Evolutionary conservation across 2,113 vertebrate species (phyloP).

Genomic region (Ceratotherium simum): DNA sequence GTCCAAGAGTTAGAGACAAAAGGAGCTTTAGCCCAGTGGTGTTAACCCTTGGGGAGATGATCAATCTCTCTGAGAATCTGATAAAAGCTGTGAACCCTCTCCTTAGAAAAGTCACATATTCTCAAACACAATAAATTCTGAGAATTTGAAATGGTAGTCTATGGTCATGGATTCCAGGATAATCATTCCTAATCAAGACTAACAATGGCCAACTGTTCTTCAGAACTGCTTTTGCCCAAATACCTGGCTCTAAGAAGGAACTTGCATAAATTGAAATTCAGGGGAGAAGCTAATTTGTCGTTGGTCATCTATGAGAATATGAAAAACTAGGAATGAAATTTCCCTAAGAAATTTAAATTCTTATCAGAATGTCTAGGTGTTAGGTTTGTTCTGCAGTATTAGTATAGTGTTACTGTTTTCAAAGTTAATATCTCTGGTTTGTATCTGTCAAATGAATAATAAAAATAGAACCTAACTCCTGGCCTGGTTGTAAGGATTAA

Average conservation of each 20-base stretch:
- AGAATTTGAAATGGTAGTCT: neutral
- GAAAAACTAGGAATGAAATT: neutral
- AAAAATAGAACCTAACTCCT: neutral
- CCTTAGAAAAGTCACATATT: neutral
- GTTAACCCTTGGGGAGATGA: neutral
- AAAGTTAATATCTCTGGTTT: neutral
- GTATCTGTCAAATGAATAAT: neutral
- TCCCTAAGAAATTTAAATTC: neutral
- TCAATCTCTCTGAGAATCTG: neutral
- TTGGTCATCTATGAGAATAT: neutral
- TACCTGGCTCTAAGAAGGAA: neutral
- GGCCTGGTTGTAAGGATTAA: neutral
- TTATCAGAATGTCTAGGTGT: neutral
- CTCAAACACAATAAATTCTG: neutral
- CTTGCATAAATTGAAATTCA: neutral
- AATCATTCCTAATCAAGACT: neutral
- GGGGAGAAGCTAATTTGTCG: neutral
- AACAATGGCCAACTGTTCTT: neutral
- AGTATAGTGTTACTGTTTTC: neutral
- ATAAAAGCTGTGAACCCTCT: neutral
- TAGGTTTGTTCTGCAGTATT: neutral
- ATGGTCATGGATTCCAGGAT: neutral
- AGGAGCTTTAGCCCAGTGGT: neutral
- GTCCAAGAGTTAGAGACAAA: neutral
- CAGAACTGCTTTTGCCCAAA: neutral